phyloP scores from a whole-genome alignment of 2,797 vertebrate species.

The Myotis findleyi region DNA sequence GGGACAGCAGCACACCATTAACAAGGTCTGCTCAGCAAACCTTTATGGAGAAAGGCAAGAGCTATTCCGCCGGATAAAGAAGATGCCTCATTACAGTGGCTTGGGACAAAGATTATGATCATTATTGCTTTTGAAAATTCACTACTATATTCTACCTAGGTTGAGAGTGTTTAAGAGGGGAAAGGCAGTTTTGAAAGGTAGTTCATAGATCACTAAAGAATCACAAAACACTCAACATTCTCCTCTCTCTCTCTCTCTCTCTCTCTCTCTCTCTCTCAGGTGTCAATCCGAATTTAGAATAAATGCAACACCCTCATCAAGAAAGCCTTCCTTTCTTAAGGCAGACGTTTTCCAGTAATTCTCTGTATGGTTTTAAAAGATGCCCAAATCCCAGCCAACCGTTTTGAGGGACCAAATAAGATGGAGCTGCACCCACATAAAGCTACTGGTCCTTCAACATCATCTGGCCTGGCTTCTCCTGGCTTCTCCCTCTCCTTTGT shows the following conservation, averaged over 20 bases:
- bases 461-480: slow-evolving; percentile 83
- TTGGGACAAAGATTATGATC: slow-evolving; percentile 77
- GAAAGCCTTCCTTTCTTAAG: slow-evolving; percentile 82
- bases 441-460: slow-evolving; percentile 84
- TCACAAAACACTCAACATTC: slow-evolving; percentile 81
- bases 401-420: slow-evolving; percentile 75
- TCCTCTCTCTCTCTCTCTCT: slow-evolving; percentile 56
- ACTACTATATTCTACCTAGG: slow-evolving; percentile 74
- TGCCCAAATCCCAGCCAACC: slow-evolving; percentile 78
- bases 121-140: slow-evolving; percentile 79
- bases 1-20: slow-evolving; percentile 83
- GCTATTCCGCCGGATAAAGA: slow-evolving; percentile 82
- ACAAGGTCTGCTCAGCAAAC: slow-evolving; percentile 79
- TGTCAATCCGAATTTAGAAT: slow-evolving; percentile 86
- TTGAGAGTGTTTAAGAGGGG: slow-evolving; percentile 78
- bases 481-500: slow-evolving; percentile 82
- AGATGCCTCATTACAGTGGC: slow-evolving; percentile 74
- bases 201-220: slow-evolving; percentile 81
- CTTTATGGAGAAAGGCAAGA: slow-evolving; percentile 79
- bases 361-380: slow-evolving; percentile 81
- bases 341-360: slow-evolving; percentile 73
- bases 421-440: slow-evolving; percentile 81
- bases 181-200: slow-evolving; percentile 81
- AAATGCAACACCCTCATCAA: slow-evolving; percentile 84
- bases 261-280: slow-evolving; percentile 37